These are phyloP conservation scores for Rhynchonycteris naso DNA, from an alignment of 2,797 vertebrate species.

Conservation along the genomic window DNA sequence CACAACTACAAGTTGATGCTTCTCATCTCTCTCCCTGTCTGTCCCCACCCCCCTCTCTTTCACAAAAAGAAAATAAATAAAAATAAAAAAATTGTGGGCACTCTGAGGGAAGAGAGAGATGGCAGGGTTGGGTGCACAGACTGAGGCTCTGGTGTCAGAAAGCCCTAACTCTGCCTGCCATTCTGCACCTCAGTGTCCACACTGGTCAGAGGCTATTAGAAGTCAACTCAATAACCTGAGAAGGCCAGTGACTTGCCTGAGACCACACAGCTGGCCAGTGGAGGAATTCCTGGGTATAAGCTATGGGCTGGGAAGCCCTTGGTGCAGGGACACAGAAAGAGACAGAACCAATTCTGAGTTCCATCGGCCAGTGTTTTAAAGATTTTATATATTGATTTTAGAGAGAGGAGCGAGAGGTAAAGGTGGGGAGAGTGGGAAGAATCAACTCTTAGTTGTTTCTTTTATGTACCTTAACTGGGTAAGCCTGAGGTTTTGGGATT, in stretches of 20 bases:
- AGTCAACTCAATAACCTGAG: not conserved
- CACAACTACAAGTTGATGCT: too few species aligned
- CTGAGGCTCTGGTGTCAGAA: not conserved
- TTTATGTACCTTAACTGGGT: too few species aligned
- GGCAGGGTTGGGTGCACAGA: accelerated
- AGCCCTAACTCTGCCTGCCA: not conserved
- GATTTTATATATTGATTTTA: too few species aligned
- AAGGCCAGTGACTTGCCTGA: not conserved
- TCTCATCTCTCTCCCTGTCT: too few species aligned
- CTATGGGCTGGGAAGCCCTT: not conserved
- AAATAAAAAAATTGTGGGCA: too few species aligned
- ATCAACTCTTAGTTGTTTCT: too few species aligned
- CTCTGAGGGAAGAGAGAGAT: not conserved
- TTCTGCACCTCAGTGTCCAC: not conserved
- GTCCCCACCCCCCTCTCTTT: too few species aligned
- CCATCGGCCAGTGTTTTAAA: not conserved
- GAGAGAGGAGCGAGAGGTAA: too few species aligned
- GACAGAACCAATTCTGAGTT: not conserved
- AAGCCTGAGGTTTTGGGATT: too few species aligned
- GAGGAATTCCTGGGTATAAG: not conserved
- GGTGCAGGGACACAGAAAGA: too few species aligned
- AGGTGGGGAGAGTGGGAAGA: too few species aligned
- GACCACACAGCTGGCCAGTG: not conserved
- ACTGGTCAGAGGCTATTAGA: not conserved
- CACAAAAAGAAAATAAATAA: too few species aligned